phyloP scores from a whole-genome alignment of 2,888 invertebrate genomes.

The Scelioninae gen. 2 region DNA sequence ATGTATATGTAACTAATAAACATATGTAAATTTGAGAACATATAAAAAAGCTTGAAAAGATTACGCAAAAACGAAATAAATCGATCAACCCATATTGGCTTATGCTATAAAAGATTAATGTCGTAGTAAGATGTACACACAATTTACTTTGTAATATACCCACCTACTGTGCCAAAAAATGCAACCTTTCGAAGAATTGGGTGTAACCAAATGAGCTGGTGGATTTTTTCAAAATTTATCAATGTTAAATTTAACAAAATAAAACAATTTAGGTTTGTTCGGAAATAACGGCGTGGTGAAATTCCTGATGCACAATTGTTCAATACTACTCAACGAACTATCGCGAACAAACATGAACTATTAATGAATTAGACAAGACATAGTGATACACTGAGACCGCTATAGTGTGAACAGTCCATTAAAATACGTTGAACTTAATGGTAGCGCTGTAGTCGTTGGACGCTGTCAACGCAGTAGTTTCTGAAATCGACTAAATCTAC shows the following conservation, averaged over 20 bases:
- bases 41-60: no score
- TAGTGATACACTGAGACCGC: no score
- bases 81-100: neutral
- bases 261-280: neutral
- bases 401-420: no score
- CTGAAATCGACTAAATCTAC: no score
- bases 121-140: neutral
- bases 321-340: conserved; percentile 26
- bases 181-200: neutral
- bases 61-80: no score
- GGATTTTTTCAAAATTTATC: neutral
- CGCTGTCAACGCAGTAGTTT: no score
- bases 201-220: conserved; percentile 2
- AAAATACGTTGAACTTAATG: no score
- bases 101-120: neutral
- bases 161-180: neutral
- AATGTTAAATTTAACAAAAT: neutral
- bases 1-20: no score
- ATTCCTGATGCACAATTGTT: conserved; percentile 18
- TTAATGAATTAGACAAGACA: conserved; percentile 27
- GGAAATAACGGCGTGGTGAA: conserved; percentile 6
- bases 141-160: neutral
- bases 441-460: no score
- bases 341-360: conserved; percentile 33
- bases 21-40: no score